phyloP scores from a whole-genome alignment of 2,888 invertebrate genomes.

The Brachylomia viminalis region DNA sequence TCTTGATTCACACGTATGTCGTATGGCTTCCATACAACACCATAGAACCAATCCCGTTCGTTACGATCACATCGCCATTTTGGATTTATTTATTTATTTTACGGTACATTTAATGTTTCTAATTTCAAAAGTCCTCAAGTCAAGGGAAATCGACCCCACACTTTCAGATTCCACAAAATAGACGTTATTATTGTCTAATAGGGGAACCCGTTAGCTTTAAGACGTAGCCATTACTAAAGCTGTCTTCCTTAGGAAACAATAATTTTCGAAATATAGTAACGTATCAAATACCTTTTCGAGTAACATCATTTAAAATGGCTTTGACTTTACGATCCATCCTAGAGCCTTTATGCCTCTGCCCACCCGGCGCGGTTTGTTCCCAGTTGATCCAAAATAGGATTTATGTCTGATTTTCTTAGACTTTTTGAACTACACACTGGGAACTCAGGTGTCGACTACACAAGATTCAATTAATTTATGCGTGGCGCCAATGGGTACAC shows the following conservation, averaged over 20 bases:
- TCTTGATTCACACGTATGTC: conserved; percentile 15
- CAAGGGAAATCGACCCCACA: conserved; percentile 5
- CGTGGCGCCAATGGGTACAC: not conserved
- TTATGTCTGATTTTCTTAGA: not conserved
- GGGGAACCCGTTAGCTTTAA: conserved; percentile 53
- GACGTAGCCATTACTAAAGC: conserved; percentile 41
- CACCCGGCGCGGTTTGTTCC: conserved; percentile 63
- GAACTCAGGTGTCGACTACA: not conserved
- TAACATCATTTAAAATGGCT: conserved; percentile 62
- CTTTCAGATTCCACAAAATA: conserved; percentile 9
- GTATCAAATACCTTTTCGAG: conserved; percentile 64
- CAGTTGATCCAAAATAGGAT: conserved; percentile 19
- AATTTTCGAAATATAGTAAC: conserved; percentile 61
- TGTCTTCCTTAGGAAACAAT: conserved; percentile 59
- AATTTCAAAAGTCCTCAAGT: conserved; percentile 46
- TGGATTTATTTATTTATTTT: conserved; percentile 27
- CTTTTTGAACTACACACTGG: not conserved
- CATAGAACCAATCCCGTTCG: conserved; percentile 22
- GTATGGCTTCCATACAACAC: conserved; percentile 16
- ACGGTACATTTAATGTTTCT: conserved; percentile 13
- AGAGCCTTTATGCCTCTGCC: conserved; percentile 58
- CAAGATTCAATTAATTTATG: not conserved
- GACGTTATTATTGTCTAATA: conserved; percentile 40
- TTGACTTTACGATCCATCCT: conserved; percentile 62
- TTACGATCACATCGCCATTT: conserved; percentile 21